Base-by-base conservation (phyloP, 2,113 vertebrate species). In the Natator depressus region DNA sequence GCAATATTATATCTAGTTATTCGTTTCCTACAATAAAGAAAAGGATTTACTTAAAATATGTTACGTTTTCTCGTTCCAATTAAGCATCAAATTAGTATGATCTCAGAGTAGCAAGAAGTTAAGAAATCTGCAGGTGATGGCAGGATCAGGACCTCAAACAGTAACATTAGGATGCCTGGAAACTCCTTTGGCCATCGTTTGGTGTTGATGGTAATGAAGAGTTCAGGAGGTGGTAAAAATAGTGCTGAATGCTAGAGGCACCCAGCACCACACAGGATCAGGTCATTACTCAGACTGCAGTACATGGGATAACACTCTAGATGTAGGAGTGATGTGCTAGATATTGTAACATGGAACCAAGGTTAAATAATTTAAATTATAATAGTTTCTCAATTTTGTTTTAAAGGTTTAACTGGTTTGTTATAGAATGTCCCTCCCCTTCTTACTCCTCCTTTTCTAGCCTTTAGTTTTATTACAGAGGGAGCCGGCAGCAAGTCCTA, bases 361-460 rank as follows among this genome's bases (percentile, higher is more conserved):
- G 84, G 31, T 35, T 84, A 89, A 95, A 55, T 89, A 88, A 91
- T 92, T 90, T 88, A 5, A 78, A 47, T 87, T 27, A 75, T 20
- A 83, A 81, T 65, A 47, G 55, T 80, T 57, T 50, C 69, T 76
- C 81, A 80, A 38, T 46, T 24, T 2, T 57, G 27, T 88, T 89
- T 82, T 6, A 57, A 17, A 54, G 3, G 53, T 5, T 65, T 82
- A 53, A 83, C 59, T 14, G 87, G 65, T 49, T 69, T 5, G 10
- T 80, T 82, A 54, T 81, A 88, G 57, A 72, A 72, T 72, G n/a
- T 38, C 10, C 5, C n/a, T 22, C 9, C 65, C 65, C 19, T 38
- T 72, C n/a, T 38, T 72, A 20, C 19, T 38, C 5, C 65, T 38
- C n/a, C 19, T 72, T 72, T 69, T 22, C n/a, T 72, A 72, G n/a